These are phyloP conservation scores for Condylostylus longicornis DNA, from an alignment of 1,140 invertebrate species.

Conservation along the genomic window DNA sequence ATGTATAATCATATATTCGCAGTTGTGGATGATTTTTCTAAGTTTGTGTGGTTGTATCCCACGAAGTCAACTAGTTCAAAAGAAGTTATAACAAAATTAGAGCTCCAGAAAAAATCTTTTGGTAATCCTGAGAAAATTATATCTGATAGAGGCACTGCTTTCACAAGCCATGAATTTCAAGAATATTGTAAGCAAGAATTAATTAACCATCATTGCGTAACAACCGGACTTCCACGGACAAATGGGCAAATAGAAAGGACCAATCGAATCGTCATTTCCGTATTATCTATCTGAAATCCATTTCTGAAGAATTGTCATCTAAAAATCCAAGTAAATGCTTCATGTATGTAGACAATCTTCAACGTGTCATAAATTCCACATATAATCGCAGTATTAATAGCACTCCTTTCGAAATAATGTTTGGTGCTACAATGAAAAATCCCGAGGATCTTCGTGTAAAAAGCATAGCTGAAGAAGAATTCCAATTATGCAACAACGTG, in stretches of 20 bases:
- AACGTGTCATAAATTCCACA: conserved; percentile 6
- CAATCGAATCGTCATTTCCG: too few relatives aligned
- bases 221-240: conserved; percentile 17
- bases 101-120: conserved; percentile 17
- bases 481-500: conserved; percentile 1
- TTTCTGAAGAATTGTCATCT: too few relatives aligned
- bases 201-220: conserved; percentile 14
- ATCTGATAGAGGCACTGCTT: conserved; percentile 2
- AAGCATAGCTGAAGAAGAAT: neutral
- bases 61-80: conserved; percentile 7
- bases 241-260: conserved; percentile 26
- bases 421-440: conserved; percentile 3
- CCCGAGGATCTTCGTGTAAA: neutral
- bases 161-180: conserved; percentile 16
- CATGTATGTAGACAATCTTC: conserved; percentile 1
- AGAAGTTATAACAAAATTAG: conserved; percentile 15
- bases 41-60: conserved; percentile 29
- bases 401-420: conserved; percentile 5
- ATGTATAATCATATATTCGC: conserved; percentile 25
- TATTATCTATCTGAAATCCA: too few relatives aligned
- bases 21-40: conserved; percentile 21
- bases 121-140: conserved; percentile 15
- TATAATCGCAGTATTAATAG: conserved; percentile 2
- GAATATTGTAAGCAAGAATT: conserved; percentile 17
- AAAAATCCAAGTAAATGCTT: conserved; percentile 5